phyloP scores from a whole-genome alignment of 1,140 invertebrate genomes.

The Drosophila nikananu region DNA sequence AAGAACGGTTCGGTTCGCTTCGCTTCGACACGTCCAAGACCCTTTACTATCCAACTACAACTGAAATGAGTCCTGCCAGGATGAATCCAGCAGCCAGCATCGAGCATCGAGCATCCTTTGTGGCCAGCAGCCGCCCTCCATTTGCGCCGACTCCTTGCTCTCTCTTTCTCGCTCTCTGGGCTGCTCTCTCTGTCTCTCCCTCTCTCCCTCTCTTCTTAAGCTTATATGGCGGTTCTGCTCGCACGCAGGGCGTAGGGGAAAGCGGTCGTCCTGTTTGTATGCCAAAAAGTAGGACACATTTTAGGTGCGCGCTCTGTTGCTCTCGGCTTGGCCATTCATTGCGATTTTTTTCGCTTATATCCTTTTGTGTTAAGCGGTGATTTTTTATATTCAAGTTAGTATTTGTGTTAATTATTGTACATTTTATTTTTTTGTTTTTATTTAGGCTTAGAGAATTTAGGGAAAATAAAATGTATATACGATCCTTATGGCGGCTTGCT shows the following conservation, averaged over 20 bases:
- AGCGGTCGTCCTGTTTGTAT: conserved; percentile 41
- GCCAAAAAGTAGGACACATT: conserved; percentile 77
- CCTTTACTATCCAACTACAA: conserved; percentile 84
- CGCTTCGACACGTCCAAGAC: conserved; percentile 76
- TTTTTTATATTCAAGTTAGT: background rate
- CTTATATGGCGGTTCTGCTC: conserved; percentile 22
- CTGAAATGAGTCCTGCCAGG: conserved; percentile 68
- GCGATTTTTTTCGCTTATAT: conserved; percentile 3
- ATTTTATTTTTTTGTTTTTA: background rate
- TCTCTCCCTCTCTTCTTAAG: conserved; percentile 12
- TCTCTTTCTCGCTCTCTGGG: conserved; percentile 11
- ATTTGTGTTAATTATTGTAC: background rate
- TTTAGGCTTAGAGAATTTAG: background rate
- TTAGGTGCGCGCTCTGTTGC: conserved; percentile 42
- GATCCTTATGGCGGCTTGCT: too few relatives aligned
- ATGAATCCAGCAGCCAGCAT: conserved; percentile 26
- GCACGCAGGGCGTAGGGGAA: conserved; percentile 55
- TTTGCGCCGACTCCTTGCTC: conserved; percentile 70
- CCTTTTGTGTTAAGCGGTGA: conserved; percentile 2
- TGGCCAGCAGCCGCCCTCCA: conserved; percentile 67
- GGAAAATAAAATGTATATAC: too few relatives aligned
- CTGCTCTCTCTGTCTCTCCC: conserved; percentile 6
- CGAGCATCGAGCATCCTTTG: conserved; percentile 26
- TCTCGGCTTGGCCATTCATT: conserved; percentile 18
- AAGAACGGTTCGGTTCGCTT: conserved; percentile 43